Conservation (phyloP, 2,888 invertebrate species). For the Fissipunctia ypsillon region DNA sequence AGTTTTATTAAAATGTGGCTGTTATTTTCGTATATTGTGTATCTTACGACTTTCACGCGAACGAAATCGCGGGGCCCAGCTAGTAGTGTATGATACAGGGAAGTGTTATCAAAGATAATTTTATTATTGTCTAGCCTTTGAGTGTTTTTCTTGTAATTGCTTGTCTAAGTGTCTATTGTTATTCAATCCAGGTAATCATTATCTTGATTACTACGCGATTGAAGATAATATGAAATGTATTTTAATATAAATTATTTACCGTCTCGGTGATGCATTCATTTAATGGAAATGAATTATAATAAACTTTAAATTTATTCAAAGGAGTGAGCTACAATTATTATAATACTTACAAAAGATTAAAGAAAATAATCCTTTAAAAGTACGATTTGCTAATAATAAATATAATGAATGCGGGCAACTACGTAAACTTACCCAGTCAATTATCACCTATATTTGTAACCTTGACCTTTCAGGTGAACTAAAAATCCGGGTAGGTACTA, state of each 20-base stretch:
- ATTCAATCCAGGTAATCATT: slow-evolving; percentile 38
- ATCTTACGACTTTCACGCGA: no score
- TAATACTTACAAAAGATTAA: background rate
- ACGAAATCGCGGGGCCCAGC: no score
- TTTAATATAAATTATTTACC: slow-evolving; percentile 30
- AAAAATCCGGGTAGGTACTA: slow-evolving; percentile 77
- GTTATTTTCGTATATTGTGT: no score
- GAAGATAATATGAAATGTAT: slow-evolving; percentile 13
- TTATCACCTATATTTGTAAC: slow-evolving; percentile 70
- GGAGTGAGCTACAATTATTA: background rate
- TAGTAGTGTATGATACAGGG: slow-evolving; percentile 24
- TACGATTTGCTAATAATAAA: background rate
- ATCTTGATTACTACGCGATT: slow-evolving; percentile 29
- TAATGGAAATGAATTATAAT: slow-evolving; percentile 19
- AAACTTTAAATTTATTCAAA: slow-evolving; percentile 20
- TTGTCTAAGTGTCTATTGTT: slow-evolving; percentile 42
- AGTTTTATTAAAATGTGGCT: no score
- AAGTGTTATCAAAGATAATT: slow-evolving; percentile 49
- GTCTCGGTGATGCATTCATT: slow-evolving; percentile 25
- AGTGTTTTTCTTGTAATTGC: slow-evolving; percentile 45
- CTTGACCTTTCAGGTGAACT: slow-evolving; percentile 81
- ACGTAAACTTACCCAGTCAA: slow-evolving; percentile 22
- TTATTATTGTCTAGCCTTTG: slow-evolving; percentile 33
- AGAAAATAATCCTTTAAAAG: slow-evolving; percentile 1
- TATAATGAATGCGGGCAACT: background rate